phyloP scores from a whole-genome alignment of 2,888 invertebrate species.

The Agelastica alni region DNA sequence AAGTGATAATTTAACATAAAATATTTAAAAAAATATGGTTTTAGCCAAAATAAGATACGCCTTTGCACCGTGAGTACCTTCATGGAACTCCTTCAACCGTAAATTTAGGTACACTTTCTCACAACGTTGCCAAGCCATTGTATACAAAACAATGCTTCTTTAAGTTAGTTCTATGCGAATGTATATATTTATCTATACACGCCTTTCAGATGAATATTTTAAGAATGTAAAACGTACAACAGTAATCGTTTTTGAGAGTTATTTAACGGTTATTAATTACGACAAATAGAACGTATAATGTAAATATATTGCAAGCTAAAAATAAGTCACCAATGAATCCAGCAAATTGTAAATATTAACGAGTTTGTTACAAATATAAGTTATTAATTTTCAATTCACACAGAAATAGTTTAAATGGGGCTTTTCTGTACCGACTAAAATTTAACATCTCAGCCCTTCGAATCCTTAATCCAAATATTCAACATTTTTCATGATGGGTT shows the following conservation, averaged over 20 bases:
- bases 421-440: no score
- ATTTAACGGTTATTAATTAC: conserved; percentile 7
- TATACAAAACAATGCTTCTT: conserved; percentile 42
- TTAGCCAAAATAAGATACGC: background rate
- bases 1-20: background rate
- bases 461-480: no score
- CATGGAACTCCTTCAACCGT: conserved; percentile 44
- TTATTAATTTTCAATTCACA: no score
- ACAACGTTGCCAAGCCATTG: conserved; percentile 45
- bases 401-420: no score
- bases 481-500: no score
- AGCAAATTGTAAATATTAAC: no score
- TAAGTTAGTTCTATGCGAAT: conserved; percentile 33
- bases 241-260: background rate
- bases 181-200: conserved; percentile 28
- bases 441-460: no score
- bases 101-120: conserved; percentile 48
- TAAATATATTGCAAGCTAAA: no score
- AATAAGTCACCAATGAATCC: no score
- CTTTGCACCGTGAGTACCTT: conserved; percentile 31
- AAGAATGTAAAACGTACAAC: conserved; percentile 29
- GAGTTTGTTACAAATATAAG: no score
- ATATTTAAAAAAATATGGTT: background rate
- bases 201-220: conserved; percentile 27
- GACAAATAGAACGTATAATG: background rate